Evolutionary conservation across 2,113 vertebrate genomes (phyloP), one percentile per base, ranked within the genome.

Genomic region (Oriolus oriolus): DNA sequence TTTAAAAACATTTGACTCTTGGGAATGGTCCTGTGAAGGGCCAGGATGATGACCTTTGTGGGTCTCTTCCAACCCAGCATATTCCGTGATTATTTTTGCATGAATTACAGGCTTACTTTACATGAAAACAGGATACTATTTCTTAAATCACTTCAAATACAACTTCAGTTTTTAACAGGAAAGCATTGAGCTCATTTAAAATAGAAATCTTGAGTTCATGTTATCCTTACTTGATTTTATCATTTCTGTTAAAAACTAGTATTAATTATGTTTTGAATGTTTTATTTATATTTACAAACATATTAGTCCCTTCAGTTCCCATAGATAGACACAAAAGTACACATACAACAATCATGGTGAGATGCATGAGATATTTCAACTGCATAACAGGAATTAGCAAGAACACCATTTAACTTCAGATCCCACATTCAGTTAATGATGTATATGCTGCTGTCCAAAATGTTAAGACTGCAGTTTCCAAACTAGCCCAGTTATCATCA

Each of bases 161-260:
- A 73, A 89, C 21, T 88, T 84, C 41, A 61, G 30, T 83, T 79
- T 95, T 87, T 95, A 92, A 94, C 63, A 84, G 80, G 64, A 87
- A 86, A 96, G 70, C 35, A 83, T 39, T 82, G 56, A 92, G n/a
- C 37, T 44, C 63, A 93, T 95, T 95, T 93, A 74, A 84, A 89
- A 87, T 17, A 81, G 49, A 91, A 96, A 74, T 80, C 53, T 84
- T 87, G 56, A 90, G 42, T 54, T 95, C 65, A 45, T 64, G 17
- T 69, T 94, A 59, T 89, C 66, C 63, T 57, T 23, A 95, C 50
- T 90, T 89, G 74, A 78, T 88, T 73, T 95, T 89, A 92, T 23
- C 10, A 41, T 35, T 89, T 64, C 84, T 93, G 66, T 75, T 71
- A 47, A 71, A 94, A 79, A 28, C 4, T 37, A 71, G 16, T 52